Evolutionary conservation across 2,797 vertebrate species (phyloP).

Genomic region (Oreochromis grahami): DNA sequence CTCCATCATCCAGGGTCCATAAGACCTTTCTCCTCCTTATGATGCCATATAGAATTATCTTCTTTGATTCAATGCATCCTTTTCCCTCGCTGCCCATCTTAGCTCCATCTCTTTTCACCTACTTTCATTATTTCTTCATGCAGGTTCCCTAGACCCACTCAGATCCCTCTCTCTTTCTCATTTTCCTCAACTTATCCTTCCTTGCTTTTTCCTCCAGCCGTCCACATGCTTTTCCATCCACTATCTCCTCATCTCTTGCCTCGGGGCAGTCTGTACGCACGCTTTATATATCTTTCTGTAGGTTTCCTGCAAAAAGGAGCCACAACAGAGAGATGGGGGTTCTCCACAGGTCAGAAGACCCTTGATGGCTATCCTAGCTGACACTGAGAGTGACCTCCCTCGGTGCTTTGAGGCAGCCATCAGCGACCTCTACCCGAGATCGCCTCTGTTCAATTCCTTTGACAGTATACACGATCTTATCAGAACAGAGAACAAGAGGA

Average conservation of each 20-base stretch:
- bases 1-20: background rate
- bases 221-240: background rate
- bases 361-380: constrained; percentile 32
- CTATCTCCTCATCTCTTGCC: background rate
- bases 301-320: background rate
- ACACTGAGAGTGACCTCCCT: constrained; percentile 24
- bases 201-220: background rate
- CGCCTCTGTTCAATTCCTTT: constrained; percentile 39
- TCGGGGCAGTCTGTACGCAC: background rate
- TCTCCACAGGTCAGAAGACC: constrained; percentile 30
- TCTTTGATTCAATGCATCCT: constrained; percentile 12
- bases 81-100: constrained; percentile 12
- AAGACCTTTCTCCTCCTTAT: constrained; percentile 29
- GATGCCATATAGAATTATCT: constrained; percentile 42
- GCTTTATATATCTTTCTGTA: background rate
- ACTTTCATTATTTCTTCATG: constrained; percentile 1
- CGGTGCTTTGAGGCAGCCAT: background rate
- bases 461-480: constrained; percentile 47
- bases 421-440: background rate
- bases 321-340: background rate
- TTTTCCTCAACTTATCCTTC: background rate
- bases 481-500: background rate
- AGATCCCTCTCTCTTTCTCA: background rate
- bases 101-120: constrained; percentile 31
- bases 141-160: background rate